phyloP scores from a whole-genome alignment of 2,797 vertebrate genomes.

The Malacoraja senta region DNA sequence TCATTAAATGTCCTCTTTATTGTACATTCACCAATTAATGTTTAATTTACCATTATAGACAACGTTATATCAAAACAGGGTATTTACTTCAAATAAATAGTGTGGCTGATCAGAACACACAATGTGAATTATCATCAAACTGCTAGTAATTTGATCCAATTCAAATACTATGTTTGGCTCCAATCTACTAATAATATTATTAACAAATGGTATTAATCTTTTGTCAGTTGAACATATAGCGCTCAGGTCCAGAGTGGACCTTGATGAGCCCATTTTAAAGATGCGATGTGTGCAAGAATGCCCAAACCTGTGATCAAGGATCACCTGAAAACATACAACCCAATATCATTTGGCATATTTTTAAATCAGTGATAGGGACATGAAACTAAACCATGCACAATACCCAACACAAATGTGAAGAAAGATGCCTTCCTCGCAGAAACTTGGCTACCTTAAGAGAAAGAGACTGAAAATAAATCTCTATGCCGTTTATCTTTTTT shows the following conservation, averaged over 20 bases:
- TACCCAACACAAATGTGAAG: neutral
- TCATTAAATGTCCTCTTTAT: neutral
- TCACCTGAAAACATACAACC: neutral
- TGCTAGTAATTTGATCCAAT: neutral
- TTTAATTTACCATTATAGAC: neutral
- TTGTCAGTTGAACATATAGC: neutral
- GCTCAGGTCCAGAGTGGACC: neutral
- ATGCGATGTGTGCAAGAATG: neutral
- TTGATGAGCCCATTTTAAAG: neutral
- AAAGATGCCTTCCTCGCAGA: neutral
- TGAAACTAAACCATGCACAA: neutral
- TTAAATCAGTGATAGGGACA: neutral
- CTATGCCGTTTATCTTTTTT: neutral
- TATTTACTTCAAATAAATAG: neutral
- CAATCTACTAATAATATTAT: neutral
- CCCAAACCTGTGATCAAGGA: no score
- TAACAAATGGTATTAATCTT: neutral
- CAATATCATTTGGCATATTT: neutral
- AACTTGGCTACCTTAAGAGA: neutral
- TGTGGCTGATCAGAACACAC: neutral
- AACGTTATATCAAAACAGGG: neutral
- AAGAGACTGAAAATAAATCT: neutral
- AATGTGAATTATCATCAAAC: neutral
- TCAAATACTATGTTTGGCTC: neutral
- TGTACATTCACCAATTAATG: neutral